A percentile compares a stretch with the other conserved stretches of the same genome.
Evolutionary conservation across 2,888 invertebrate species (phyloP).

Genomic region (Copidosoma aretas): DNA sequence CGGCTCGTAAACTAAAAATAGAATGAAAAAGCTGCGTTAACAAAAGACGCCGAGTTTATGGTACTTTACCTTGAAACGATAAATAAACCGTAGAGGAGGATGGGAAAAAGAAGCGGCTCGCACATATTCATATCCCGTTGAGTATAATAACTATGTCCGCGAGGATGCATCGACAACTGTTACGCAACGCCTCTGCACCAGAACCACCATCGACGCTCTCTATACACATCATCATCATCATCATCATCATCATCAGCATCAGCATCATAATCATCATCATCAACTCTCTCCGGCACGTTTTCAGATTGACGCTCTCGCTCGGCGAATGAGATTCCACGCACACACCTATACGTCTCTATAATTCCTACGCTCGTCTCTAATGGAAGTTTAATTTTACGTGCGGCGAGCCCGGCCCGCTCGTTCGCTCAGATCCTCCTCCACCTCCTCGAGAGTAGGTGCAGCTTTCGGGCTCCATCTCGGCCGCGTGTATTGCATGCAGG

Average conservation of each 20-base stretch:
- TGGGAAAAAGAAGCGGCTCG: background rate
- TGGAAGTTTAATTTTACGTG: slow-evolving; percentile 54
- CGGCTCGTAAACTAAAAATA: no score
- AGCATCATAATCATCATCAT: no score
- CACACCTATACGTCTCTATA: slow-evolving; percentile 49
- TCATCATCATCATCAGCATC: no score
- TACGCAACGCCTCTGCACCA: no score
- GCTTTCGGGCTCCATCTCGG: background rate
- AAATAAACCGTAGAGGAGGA: background rate
- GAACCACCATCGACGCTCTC: no score
- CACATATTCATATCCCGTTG: background rate
- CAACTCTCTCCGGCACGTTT: no score
- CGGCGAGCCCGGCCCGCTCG: slow-evolving; percentile 20
- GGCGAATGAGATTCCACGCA: slow-evolving; percentile 1
- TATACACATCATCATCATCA: no score
- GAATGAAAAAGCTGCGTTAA: no score
- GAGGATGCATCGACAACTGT: no score
- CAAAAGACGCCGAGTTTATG: no score
- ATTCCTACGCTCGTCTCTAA: slow-evolving; percentile 51
- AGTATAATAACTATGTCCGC: no score
- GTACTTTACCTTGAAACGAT: no score
- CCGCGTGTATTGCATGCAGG: background rate
- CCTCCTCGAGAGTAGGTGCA: slow-evolving; percentile 4
- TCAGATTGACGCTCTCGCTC: background rate
- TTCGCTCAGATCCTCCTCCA: slow-evolving; percentile 14